Evolutionary conservation across 2,113 vertebrate genomes (phyloP), one percentile per base, ranked within the genome.

Genomic region (Mugil cephalus): DNA sequence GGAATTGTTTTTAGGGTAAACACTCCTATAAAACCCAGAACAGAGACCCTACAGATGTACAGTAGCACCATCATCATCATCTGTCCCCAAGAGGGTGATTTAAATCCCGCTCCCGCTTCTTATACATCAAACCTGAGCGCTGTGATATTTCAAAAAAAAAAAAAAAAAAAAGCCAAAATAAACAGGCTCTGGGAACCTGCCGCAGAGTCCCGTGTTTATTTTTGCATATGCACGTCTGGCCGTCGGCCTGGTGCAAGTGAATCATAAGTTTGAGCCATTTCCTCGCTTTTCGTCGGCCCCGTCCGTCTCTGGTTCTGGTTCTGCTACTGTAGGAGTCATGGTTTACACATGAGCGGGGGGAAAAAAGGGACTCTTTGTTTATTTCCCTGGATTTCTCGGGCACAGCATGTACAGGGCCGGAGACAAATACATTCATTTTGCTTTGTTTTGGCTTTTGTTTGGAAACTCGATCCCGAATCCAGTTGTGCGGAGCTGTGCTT

Each of bases 321-420:
- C 24, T 30, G 88, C 88, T 91, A 85, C 88, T 89, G 90, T 89
- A 77, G 61, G 63, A 78, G 45, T 68, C 56, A 69, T 68, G 13
- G 61, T 83, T 84, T 77, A 75, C 43, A 42, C 38, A 48, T 56
- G 38, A 71, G n/a, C n/a, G n/a, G n/a, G n/a, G n/a, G 24, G 24
- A 30, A 30, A 46, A 66, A 74, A 80, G 48, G 5, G 36, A 42
- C 34, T 74, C 34, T 52, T 55, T 80, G 82, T 85, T 77, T 79
- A 77, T 76, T 83, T 69, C 66, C 71, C 69, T 42, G 70, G 55
- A 30, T 61, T 64, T 88, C 56, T 50, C 15, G 34, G 58, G 80
- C 53, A 46, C 69, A 74, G 59, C 36, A 18, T 72, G 47, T 67
- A 42, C 61, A 5, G 1, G 21, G 50, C 59, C 53, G 38, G 59